Evolutionary conservation across 2,888 invertebrate species (phyloP).

Genomic region (Coronaproctus castanopsis): DNA sequence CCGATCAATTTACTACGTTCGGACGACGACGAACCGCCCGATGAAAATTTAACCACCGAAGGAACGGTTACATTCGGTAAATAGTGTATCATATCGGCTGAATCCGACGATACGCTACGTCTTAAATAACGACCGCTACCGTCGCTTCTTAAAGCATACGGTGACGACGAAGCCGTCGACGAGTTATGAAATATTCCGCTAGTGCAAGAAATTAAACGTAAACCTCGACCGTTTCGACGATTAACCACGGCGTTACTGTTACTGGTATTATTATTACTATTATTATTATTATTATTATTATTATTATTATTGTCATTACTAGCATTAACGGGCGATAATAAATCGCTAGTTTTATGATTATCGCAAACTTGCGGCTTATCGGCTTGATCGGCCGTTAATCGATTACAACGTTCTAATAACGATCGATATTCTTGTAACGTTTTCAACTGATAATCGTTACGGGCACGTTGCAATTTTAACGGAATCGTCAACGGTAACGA

Average conservation of each 20-base stretch:
- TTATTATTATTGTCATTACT: too few species aligned
- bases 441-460: conserved; percentile 60
- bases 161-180: background rate
- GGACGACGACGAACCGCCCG: conserved; percentile 30
- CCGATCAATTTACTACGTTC: conserved; percentile 30
- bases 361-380: conserved; percentile 64
- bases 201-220: background rate
- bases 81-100: conserved; percentile 34
- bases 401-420: conserved; percentile 54
- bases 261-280: too few species aligned
- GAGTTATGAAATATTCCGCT: background rate
- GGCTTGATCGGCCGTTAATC: conserved; percentile 50
- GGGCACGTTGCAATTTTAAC: conserved; percentile 58
- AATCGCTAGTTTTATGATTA: conserved; percentile 48
- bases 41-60: background rate
- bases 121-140: conserved; percentile 34
- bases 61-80: too few species aligned
- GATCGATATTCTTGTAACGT: conserved; percentile 46
- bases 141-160: conserved; percentile 5
- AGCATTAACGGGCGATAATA: conserved; percentile 19
- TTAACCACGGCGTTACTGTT: too few species aligned
- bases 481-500: conserved; percentile 70
- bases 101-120: conserved; percentile 50
- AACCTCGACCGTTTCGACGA: too few species aligned
- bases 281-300: too few species aligned